Evolutionary conservation across 2,113 vertebrate genomes (phyloP), one percentile per base, ranked within the genome.

Genomic region (Casuarius casuarius): DNA sequence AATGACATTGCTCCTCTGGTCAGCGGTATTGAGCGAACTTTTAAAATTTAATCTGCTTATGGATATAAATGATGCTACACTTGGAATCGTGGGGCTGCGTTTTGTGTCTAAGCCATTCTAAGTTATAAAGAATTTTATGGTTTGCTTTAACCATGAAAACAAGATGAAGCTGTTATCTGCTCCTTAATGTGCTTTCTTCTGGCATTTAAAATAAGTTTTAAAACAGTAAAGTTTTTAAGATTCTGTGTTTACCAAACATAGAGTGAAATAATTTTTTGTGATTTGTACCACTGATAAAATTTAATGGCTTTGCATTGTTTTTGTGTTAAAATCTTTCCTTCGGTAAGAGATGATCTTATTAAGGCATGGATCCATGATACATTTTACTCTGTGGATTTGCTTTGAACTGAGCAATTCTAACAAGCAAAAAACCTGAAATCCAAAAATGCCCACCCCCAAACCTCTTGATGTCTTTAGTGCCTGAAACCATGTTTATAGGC

Each of bases 81-180:
- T 92, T 90, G 62, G 80, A 89, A 77, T 65, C 4, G 1, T 0
- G 1, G 65, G 59, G 38, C 54, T 86, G 21, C 4, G 0, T 65
- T 94, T 73, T 80, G 40, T 78, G 35, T 79, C 76, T 80, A n/a
- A 44, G 62, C 62, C 14, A 23, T 8, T 17, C 70, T 86, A 76
- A 87, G 71, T 92, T 92, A 80, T 87, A 75, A 96, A 94, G 79
- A 91, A 92, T 94, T 95, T 97, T 95, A 96, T 89, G 87, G 66
- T 88, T 91, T 95, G 70, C 87, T 89, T 94, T 95, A 92, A 93
- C 96, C 80, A 63, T 44, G 94, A 94, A 97, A 97, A 97, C 77
- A 93, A 96, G 97, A 96, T 95, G 97, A 97, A 97, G 84, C 84
- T 94, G 58, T 88, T 96, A 94, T 90, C 84, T 91, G 96, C 91